Percentiles rank a stretch among this genome's conserved stretches.
phyloP scores from a whole-genome alignment of 2,113 vertebrate genomes.

The Pteronura brasiliensis region DNA sequence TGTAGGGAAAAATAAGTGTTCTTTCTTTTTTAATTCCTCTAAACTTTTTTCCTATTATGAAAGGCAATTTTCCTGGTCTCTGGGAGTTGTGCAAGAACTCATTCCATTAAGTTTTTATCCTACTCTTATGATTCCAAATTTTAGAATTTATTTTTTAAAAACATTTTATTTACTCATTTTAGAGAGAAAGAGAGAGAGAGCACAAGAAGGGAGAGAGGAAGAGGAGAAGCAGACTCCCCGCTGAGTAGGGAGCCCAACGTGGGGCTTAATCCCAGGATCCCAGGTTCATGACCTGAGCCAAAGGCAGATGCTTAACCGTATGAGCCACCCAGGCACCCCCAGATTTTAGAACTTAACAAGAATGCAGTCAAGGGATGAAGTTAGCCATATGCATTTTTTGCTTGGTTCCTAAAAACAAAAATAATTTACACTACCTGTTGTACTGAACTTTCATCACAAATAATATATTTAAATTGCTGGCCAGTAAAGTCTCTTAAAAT shows the following conservation, averaged over 20 bases:
- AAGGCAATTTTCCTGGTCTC: not conserved
- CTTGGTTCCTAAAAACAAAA: not conserved
- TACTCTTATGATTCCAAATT: not conserved
- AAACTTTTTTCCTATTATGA: not conserved
- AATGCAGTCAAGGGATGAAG: not conserved
- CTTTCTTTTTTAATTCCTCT: not conserved
- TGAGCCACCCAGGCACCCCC: not conserved
- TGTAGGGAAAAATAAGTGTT: not conserved
- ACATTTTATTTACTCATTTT: too few relatives aligned
- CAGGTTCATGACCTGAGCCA: too few relatives aligned
- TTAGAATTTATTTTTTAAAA: not conserved
- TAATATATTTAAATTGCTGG: not conserved
- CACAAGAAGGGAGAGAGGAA: too few relatives aligned
- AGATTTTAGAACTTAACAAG: not conserved
- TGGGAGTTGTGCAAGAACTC: not conserved
- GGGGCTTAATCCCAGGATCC: too few relatives aligned
- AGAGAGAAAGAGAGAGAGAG: too few relatives aligned
- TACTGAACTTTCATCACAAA: not conserved
- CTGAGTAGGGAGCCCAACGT: too few relatives aligned
- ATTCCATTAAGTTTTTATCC: not conserved
- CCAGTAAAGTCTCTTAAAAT: not conserved
- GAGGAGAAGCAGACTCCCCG: too few relatives aligned
- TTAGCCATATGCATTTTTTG: not conserved
- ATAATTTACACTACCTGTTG: not conserved
- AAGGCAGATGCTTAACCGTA: too few relatives aligned